Base-by-base conservation (phyloP, 2,888 invertebrate genomes). In the Liposcelis brunnea region DNA sequence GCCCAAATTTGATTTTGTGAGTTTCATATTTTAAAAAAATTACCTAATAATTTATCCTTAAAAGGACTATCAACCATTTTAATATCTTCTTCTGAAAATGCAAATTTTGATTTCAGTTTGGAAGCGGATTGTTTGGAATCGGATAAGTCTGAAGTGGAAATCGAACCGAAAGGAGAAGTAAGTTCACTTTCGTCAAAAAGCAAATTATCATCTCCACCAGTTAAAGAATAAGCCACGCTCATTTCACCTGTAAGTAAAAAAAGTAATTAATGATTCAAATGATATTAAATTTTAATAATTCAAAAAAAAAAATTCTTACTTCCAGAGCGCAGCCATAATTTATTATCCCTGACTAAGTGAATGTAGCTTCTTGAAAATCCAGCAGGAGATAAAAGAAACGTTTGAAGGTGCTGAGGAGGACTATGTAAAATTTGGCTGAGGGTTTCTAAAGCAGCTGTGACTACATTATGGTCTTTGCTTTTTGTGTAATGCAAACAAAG, bases 391-490 rank as follows among this genome's bases (percentile, higher is more conserved):
- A 74, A 54, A 12, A 84, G 58, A 1, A 69, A 63, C 2, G 61
- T 58, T 44, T 69, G 63, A 31, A 78, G 65, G 1, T 66, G 64
- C 1, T 69, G 65, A 2, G 70, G 70, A 52, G 59, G 70, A 55
- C 66, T 65, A 52, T 66, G 66, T 5, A 84, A 57, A 2, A 84
- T 56, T 42, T 75, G 72, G 16, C 75, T 72, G 21, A 85, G 65
- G 55, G 75, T 69, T 62, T 95, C 94, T 58, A 94, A 69, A 14
- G 89, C 76, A 1, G 86, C 78, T 58, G 90, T 90, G 53, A 87
- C 77, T 47, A 90, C 75, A 61, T 90, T 90, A 62, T 93, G 91
- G 62, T 91, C 85, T 6, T 67, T 63, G 54, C 78, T 77, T 47
- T 61, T 60, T 1, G 77, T 68, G 62, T 79, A 81, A 56, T 76